Conservation (phyloP, 2,797 vertebrate genomes). For the Lepus oiostolus region DNA sequence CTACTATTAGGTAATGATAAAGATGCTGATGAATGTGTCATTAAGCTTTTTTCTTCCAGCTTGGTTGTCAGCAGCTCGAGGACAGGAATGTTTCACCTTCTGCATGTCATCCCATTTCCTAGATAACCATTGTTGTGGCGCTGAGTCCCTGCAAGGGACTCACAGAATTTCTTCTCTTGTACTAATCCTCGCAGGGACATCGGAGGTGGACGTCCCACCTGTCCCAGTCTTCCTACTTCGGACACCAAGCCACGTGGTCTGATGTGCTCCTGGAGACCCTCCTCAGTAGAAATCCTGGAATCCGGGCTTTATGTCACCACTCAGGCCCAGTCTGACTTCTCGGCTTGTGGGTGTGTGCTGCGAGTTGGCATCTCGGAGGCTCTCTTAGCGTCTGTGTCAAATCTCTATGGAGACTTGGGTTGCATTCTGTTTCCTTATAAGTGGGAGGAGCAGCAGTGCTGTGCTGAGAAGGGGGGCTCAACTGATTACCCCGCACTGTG, state of each 20-base stretch:
- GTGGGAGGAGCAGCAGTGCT: neutral
- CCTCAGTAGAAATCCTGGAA: neutral
- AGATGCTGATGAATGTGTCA: slow-evolving; percentile 45
- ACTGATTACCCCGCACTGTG: neutral
- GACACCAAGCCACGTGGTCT: neutral
- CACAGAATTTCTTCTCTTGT: neutral
- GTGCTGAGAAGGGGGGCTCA: neutral
- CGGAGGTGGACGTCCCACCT: neutral
- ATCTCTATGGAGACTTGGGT: slow-evolving; percentile 20
- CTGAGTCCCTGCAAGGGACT: neutral
- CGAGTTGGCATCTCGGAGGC: neutral
- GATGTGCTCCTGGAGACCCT: neutral
- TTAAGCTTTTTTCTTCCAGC: slow-evolving; percentile 46
- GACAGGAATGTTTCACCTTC: slow-evolving; percentile 50
- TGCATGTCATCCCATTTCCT: neutral
- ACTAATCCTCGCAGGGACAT: neutral
- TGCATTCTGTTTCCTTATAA: neutral
- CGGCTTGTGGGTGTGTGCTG: neutral
- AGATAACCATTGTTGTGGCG: neutral
- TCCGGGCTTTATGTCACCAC: neutral
- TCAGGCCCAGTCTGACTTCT: neutral
- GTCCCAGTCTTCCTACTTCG: neutral
- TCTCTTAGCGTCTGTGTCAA: neutral
- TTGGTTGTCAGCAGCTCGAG: slow-evolving; percentile 41
- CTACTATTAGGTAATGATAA: slow-evolving; percentile 54